A percentile compares a stretch with the other conserved stretches of the same genome.
Conservation (phyloP, 2,797 vertebrate species). For the Apodemus agrarius region DNA sequence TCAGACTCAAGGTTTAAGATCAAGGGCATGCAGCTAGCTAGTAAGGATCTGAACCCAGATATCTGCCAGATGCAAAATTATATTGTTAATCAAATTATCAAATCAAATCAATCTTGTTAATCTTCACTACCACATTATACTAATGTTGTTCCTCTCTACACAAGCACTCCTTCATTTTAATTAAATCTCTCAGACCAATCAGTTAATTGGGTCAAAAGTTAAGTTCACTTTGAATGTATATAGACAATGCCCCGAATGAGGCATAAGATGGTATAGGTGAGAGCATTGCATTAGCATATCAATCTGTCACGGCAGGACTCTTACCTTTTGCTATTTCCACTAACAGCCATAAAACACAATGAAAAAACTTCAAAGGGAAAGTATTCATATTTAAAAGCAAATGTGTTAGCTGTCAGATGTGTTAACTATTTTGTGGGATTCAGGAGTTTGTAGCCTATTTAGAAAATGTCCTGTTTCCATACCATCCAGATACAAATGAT, state of each 20-base stretch:
- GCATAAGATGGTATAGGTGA: neutral
- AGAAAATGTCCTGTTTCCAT: neutral
- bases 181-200: conserved; percentile 77
- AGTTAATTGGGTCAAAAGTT: conserved; percentile 79
- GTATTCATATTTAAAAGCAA: conserved; percentile 20
- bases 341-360: conserved; percentile 16
- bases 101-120: conserved; percentile 71
- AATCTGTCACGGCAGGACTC: neutral
- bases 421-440: conserved; percentile 28
- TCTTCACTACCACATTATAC: conserved; percentile 71
- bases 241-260: conserved; percentile 56
- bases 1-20: neutral
- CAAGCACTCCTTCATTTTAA: conserved; percentile 69
- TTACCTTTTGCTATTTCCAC: conserved; percentile 36
- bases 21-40: conserved; percentile 34
- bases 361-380: neutral
- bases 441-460: neutral
- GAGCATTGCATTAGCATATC: neutral
- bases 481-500: neutral
- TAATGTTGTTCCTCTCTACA: conserved; percentile 65
- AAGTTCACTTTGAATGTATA: conserved; percentile 51
- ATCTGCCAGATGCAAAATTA: conserved; percentile 66
- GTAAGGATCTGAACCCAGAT: conserved; percentile 63
- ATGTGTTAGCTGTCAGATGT: neutral
- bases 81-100: conserved; percentile 76